These are phyloP conservation scores for Andrena bucephala DNA, from an alignment of 2,888 invertebrate genomes.

Conservation along the genomic window DNA sequence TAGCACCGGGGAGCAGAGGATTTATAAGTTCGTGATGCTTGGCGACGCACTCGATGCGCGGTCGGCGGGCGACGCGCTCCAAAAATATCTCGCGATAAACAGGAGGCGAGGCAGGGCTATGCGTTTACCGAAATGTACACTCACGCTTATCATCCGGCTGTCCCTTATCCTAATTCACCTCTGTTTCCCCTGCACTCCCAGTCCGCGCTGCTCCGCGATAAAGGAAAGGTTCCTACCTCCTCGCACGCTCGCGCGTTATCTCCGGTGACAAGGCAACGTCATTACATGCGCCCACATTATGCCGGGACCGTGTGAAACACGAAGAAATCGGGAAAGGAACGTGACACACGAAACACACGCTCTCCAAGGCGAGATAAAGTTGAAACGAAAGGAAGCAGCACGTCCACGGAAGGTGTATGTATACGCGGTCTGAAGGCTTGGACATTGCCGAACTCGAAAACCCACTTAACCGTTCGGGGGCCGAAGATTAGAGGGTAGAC, in stretches of 20 bases:
- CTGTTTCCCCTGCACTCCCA: slow-evolving; percentile 24
- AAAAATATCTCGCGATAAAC: slow-evolving; percentile 44
- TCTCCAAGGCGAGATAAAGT: slow-evolving; percentile 52
- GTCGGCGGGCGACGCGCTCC: background rate
- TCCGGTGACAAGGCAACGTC: slow-evolving; percentile 55
- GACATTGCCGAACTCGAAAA: slow-evolving; percentile 81
- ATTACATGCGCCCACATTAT: slow-evolving; percentile 53
- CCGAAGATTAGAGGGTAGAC: slow-evolving; percentile 80
- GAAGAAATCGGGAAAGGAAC: slow-evolving; percentile 52
- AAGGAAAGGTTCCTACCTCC: slow-evolving; percentile 15
- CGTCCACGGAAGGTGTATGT: slow-evolving; percentile 38
- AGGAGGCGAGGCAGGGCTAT: background rate
- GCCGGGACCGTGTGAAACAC: slow-evolving; percentile 52
- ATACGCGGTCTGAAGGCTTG: slow-evolving; percentile 47
- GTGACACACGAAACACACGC: slow-evolving; percentile 28
- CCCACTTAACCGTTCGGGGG: slow-evolving; percentile 79
- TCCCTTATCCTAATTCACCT: slow-evolving; percentile 58
- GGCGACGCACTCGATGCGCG: background rate
- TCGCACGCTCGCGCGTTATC: slow-evolving; percentile 26
- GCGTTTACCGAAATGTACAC: slow-evolving; percentile 29
- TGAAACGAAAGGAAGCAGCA: slow-evolving; percentile 50
- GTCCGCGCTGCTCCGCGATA: slow-evolving; percentile 38
- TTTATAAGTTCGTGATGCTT: slow-evolving; percentile 1
- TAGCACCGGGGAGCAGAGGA: background rate
- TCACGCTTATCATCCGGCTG: slow-evolving; percentile 30